Base-by-base conservation (phyloP, 2,113 vertebrate genomes). In the Actenoides hombroni region DNA sequence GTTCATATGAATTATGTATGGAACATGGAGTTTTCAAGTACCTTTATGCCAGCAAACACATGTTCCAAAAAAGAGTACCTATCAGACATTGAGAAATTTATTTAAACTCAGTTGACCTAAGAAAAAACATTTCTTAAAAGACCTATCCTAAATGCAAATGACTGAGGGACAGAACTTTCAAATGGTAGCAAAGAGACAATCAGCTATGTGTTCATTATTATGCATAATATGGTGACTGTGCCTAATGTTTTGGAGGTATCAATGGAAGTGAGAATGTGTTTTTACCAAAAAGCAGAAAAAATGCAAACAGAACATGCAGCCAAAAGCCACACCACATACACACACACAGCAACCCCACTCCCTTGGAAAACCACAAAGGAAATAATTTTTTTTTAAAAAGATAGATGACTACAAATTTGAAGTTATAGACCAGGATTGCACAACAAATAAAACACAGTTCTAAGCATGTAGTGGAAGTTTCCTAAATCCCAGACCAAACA, bases 291-390 rank as follows among this genome's bases (percentile, higher is more conserved):
- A 4, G 7, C 3, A 2, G 6, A 57, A 75, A 86, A 76, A 77
- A 6, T 14, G 19, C 16, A 74, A 86, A 7, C 0, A 2, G 24
- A 85, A 48, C 33, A 14, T 35, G 7, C 15, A 61, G 12, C 16
- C 7, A 42, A 61, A 88, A 86, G 9, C 3, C 23, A 46, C 21
- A 31, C 0, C 0, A 31, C 2, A 7, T 28, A 23, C 1, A 2
- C 4, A 9, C 0, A 14, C 5, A 25, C 31, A 16, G 26, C 33
- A 23, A 10, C 23, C 9, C 60, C 60, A 26, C 20, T 16, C 31
- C 14, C 10, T 29, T 28, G 26, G 4, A 16, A 80, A 71, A n/a
- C 2, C 5, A 63, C 9, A 48, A 53, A 37, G 6, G 1, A 11
- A 83, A 13, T 40, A 40, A 40, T 40, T 40, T 40, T 40, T 40